Evolutionary conservation across 2,797 vertebrate genomes (phyloP), one percentile per base, ranked within the genome.

Genomic region (Lagocephalus sceleratus): DNA sequence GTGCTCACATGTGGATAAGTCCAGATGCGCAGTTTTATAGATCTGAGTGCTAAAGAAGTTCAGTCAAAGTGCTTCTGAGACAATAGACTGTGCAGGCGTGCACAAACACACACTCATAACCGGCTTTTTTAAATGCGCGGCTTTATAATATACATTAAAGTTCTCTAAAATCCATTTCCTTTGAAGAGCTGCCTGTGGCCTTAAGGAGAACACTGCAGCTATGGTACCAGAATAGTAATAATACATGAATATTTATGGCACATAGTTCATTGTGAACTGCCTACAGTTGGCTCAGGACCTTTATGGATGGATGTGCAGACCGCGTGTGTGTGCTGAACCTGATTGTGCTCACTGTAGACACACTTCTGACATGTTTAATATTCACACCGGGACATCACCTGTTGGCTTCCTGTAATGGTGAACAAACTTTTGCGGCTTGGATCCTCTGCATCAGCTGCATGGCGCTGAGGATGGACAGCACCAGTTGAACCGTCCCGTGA

Each of bases 181-280:
- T 87, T 84, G 71, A 84, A 82, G 68, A 74, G 65, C 70, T 75
- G 63, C 51, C 58, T 56, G 67, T 82, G 80, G 79, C 83, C 78
- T 84, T 64, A 71, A 77, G 75, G 68, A 77, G 71, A 80, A 66
- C 51, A 66, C 54, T 61, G 64, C 62, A 60, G 35, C 40, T 20
- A 20, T 20, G 42, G 40, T 9, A 43, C 15, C 40, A n/a, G 16
- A 41, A 41, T 19, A 17, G 40, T 41, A 41, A 41, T 41, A 17
- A 41, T 17, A 9, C 40, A 41, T 41, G 40, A 41, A 41, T 41
- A 41, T 41, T 3, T 5, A 41, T 41, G 40, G 17, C 16, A 5
- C 40, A 6, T 9, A 16, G 5, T 41, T 41, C 11, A 4, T 39
- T n/a, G 16, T n/a, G 40, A 16, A 41, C 15, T 16, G 3, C 8